phyloP scores from a whole-genome alignment of 2,888 invertebrate genomes.

The Phasia obesa region DNA sequence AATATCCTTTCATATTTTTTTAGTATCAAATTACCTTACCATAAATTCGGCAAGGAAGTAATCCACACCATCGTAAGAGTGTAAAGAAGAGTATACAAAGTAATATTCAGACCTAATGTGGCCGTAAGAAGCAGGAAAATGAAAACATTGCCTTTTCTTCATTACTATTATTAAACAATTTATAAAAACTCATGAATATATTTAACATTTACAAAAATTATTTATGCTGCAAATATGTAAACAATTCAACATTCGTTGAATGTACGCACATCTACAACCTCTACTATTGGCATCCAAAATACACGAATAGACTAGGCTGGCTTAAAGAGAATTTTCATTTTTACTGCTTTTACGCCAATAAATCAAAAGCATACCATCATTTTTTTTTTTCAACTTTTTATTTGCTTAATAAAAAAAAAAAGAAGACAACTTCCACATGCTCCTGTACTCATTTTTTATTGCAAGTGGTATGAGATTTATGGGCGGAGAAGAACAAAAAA shows the following conservation, averaged over 20 bases:
- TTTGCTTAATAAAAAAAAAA: constrained; percentile 61
- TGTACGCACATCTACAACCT: neutral
- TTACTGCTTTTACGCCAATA: constrained; percentile 67
- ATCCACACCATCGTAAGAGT: too few species aligned
- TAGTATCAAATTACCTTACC: too few species aligned
- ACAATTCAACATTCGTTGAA: neutral
- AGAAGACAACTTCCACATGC: constrained; percentile 33
- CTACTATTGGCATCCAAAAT: neutral
- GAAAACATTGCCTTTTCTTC: constrained; percentile 29
- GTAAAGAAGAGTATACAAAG: too few species aligned
- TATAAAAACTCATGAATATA: constrained; percentile 63
- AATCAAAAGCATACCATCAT: constrained; percentile 63
- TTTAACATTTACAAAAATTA: constrained; percentile 50
- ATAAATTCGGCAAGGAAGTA: too few species aligned
- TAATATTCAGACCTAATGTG: too few species aligned
- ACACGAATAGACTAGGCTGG: constrained; percentile 45
- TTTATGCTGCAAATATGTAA: neutral
- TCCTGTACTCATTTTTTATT: constrained; percentile 62
- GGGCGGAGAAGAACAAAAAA: constrained; percentile 34
- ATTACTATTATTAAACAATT: constrained; percentile 51
- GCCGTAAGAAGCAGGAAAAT: neutral
- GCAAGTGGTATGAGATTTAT: constrained; percentile 63
- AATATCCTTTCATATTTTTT: too few species aligned
- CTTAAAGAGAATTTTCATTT: constrained; percentile 64
- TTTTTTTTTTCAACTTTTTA: constrained; percentile 48